phyloP scores from a whole-genome alignment of 2,888 invertebrate species.

The Drosophila lacicola region DNA sequence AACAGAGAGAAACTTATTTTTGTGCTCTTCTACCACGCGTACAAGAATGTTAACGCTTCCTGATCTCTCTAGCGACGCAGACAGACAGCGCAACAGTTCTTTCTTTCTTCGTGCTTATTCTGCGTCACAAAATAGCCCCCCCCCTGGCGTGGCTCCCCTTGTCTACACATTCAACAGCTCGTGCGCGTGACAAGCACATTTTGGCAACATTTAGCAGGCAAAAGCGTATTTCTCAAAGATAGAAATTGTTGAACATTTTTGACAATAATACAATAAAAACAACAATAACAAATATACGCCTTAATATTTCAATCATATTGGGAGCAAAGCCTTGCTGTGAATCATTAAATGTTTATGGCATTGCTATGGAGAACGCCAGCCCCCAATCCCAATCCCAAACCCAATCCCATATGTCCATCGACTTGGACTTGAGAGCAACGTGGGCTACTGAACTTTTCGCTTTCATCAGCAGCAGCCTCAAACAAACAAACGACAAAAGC shows the following conservation, averaged over 20 bases:
- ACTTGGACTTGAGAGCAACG: not conserved
- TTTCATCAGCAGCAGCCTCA: constrained; percentile 39
- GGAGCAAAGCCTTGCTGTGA: constrained; percentile 3
- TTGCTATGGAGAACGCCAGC: constrained; percentile 11
- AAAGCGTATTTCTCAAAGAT: constrained; percentile 37
- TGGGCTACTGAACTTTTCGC: constrained; percentile 75
- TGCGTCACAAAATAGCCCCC: constrained; percentile 45
- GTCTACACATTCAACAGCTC: constrained; percentile 17
- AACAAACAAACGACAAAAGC: constrained; percentile 29
- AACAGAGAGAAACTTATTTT: not conserved
- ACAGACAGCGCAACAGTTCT: constrained; percentile 21
- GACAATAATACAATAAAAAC: constrained; percentile 3
- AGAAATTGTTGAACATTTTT: constrained; percentile 27
- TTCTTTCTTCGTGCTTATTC: constrained; percentile 30
- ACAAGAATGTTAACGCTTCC: constrained; percentile 38
- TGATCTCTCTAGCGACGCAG: constrained; percentile 28
- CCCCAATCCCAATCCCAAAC: not conserved
- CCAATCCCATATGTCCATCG: not conserved
- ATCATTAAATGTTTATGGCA: constrained; percentile 40
- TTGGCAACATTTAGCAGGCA: constrained; percentile 64
- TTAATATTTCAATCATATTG: constrained; percentile 32
- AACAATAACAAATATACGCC: constrained; percentile 53
- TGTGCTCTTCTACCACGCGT: constrained; percentile 23
- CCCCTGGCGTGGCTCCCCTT: not conserved
- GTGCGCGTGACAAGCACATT: constrained; percentile 71